Evolutionary conservation across 2,888 invertebrate genomes (phyloP).

Genomic region (Ligdia adustata): DNA sequence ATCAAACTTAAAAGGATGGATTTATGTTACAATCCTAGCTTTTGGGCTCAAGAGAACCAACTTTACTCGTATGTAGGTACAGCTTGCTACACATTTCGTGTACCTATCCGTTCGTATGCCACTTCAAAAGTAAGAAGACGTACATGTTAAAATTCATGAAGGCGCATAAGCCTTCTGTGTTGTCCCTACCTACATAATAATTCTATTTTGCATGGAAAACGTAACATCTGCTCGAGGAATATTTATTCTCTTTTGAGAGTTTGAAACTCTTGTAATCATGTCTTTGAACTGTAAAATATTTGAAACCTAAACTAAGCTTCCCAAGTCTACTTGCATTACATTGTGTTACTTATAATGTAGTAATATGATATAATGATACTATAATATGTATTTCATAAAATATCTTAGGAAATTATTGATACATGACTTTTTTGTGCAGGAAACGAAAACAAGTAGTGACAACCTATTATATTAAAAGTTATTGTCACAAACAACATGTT

Average conservation of each 20-base stretch:
- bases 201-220: constrained; percentile 37
- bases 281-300: too few relatives aligned
- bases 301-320: too few relatives aligned
- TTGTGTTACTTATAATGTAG: too few relatives aligned
- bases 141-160: constrained; percentile 62
- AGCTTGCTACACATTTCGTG: constrained; percentile 43
- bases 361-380: too few relatives aligned
- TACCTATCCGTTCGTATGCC: constrained; percentile 25
- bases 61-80: constrained; percentile 64
- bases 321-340: too few relatives aligned
- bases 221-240: constrained; percentile 24
- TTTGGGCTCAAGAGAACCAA: constrained; percentile 57
- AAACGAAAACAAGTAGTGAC: too few relatives aligned
- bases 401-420: too few relatives aligned
- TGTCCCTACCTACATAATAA: constrained; percentile 36
- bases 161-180: constrained; percentile 44
- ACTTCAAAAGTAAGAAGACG: constrained; percentile 56
- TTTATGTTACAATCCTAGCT: constrained; percentile 64
- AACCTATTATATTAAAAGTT: too few relatives aligned
- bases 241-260: constrained; percentile 29
- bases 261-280: too few relatives aligned
- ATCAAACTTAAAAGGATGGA: constrained; percentile 70
- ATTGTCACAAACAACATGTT: too few relatives aligned
- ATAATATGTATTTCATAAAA: too few relatives aligned
- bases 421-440: too few relatives aligned